These are phyloP conservation scores for Syrrhaptes paradoxus DNA, from an alignment of 2,113 vertebrate species.

Conservation along the genomic window DNA sequence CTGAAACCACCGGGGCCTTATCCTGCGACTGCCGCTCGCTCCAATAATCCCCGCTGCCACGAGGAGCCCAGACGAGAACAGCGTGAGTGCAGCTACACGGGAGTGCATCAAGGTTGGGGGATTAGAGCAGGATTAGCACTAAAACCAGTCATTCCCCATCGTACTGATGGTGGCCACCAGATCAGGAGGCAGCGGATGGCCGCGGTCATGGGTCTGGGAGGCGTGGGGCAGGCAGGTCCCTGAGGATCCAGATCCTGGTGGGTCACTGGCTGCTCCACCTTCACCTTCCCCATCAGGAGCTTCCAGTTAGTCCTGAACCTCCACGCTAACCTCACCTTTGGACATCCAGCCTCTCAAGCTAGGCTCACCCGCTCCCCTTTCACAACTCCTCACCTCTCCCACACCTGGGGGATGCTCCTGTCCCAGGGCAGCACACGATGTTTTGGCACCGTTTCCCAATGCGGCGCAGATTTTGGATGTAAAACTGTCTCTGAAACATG, in stretches of 20 bases:
- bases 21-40: constrained; percentile 15
- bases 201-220: background rate
- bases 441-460: rapidly evolving
- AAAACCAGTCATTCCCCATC: constrained; percentile 47
- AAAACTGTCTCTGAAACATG: background rate
- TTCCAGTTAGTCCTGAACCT: rapidly evolving
- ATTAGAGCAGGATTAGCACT: constrained; percentile 50
- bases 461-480: rapidly evolving
- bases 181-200: rapidly evolving
- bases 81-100: constrained; percentile 6
- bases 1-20: constrained; percentile 24
- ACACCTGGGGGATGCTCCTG: rapidly evolving
- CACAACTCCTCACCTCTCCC: background rate
- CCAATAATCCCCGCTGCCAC: constrained; percentile 3
- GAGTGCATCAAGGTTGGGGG: constrained; percentile 41
- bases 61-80: constrained; percentile 15
- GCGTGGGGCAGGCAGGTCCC: rapidly evolving
- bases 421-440: rapidly evolving
- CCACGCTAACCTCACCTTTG: background rate
- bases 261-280: background rate
- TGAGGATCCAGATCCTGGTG: rapidly evolving
- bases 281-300: background rate
- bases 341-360: background rate
- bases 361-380: rapidly evolving
- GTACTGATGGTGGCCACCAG: constrained; percentile 8